Evolutionary conservation across 53 echinoderm and acorn worm genomes (phyloP), one percentile per base, ranked within the genome.

Genomic region (Holothuria leucospilota): DNA sequence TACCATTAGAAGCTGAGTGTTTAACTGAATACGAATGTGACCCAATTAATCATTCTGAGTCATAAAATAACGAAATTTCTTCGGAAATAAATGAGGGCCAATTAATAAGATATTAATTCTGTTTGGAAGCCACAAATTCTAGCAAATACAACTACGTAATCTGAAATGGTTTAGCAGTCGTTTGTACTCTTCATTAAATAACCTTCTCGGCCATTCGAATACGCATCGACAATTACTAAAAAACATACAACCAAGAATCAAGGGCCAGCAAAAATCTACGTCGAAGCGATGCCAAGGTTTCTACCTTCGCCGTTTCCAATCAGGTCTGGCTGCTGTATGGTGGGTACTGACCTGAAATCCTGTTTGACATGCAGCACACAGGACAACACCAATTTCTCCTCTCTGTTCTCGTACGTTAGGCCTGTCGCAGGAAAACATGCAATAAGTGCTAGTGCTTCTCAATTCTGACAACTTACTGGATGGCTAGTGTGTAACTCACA

Each of bases 221-320:
- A 72, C 4, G 93, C 90, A 27, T 93, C 90, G 21, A 87, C 79
- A 28, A 89, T 77, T 3, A 88, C 40, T 41, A n/a, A 92, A 64
- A 68, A 77, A 89, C 89, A 92, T 92, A 39, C 14, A 90, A 78
- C 84, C 29, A 82, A 51, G 29, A 90, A 78, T n/a, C n/a, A 10
- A 90, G 81, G 93, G 41, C 93, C 90, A 16, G 90, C 90, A n/a
- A 79, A 89, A 93, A 46, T 93, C 93, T 30, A 93, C 74, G 40
- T 93, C 90, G 23, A 87, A 78, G 39, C 93, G 77, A 40, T 93
- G 84, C 90, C 93, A 90, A 13, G 86, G 82, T n/a, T n/a, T 16
- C 29, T 18, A n/a, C n/a, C 56, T 53, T 16, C 90, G 93, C 88
- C 89, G 83, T 24, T 86, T 86, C 93, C 89, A 85, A 25, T 71